Base-by-base conservation (phyloP, 2,113 vertebrate genomes). In the Sphyrna mokarran region DNA sequence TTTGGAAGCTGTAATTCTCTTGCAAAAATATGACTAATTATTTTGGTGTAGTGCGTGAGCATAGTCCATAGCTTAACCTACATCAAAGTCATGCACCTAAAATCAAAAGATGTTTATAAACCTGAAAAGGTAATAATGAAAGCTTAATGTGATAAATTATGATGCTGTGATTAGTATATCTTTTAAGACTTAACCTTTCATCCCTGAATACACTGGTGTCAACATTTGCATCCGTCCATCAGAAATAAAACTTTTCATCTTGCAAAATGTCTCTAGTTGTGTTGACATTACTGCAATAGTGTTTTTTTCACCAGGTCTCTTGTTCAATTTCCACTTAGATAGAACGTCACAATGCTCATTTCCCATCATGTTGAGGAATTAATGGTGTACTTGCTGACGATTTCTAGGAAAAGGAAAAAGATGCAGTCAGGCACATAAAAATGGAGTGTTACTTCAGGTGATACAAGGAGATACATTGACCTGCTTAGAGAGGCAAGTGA, bases 351-450 rank as follows among this genome's bases (percentile, higher is more conserved):
- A 37, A 16, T 68, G 61, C 93, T 70, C 20, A 95, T 40, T 48
- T 95, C 37, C 26, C 3, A 48, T 70, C 89, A 76, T 9, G 23
- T 72, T 29, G 94, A 95, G 69, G 69, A 95, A 95, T 33, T 54
- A 95, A 33, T 95, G 48, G 43, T 9, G 43, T 95, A 95, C 40
- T 72, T 48, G 69, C 63, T 43, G 26, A 48, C 3, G 70, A 72
- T 95, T 43, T 93, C 61, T 76, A 54, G 22, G 69, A 2, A 76
- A 72, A 95, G 54, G 94, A 40, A 70, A 61, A 95, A 72, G 20
- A 76, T 11, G 43, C 23, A 72, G 43, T 94, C 29, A 94, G 91
- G 43, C 94, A 95, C 20, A 11, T 11, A 95, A 95, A 94, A 95
- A 72, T 72, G 37, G 69, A 70, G 7, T 2, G 5, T 40, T 94